Evolutionary conservation across 2,888 invertebrate genomes (phyloP).

Genomic region (Tryphoninae sp.): DNA sequence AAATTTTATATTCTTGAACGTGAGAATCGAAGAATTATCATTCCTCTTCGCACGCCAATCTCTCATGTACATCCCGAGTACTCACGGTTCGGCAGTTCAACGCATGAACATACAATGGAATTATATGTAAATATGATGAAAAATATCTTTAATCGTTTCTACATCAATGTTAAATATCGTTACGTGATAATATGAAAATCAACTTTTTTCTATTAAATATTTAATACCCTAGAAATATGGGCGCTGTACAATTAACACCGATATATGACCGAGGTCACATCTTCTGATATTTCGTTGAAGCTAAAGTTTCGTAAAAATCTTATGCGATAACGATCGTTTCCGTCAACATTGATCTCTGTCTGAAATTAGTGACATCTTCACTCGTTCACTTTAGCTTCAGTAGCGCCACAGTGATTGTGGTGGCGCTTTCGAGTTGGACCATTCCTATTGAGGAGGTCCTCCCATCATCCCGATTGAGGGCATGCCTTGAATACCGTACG

Average conservation of each 20-base stretch:
- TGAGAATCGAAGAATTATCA: slow-evolving; percentile 46
- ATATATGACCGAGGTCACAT: not conserved
- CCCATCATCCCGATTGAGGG: slow-evolving; percentile 79
- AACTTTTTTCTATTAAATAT: slow-evolving; percentile 1
- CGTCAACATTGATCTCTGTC: not conserved
- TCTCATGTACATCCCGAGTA: not conserved
- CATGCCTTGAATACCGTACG: slow-evolving; percentile 79
- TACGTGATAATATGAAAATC: slow-evolving; percentile 6
- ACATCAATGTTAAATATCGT: not conserved
- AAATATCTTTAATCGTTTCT: slow-evolving; percentile 7
- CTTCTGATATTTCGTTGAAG: slow-evolving; percentile 18
- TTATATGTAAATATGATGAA: slow-evolving; percentile 16
- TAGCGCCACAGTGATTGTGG: slow-evolving; percentile 68
- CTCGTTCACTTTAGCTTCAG: slow-evolving; percentile 68
- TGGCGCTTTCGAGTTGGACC: slow-evolving; percentile 71
- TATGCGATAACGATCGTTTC: not conserved
- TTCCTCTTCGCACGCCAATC: not conserved
- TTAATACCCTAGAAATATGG: not conserved
- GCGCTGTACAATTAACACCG: slow-evolving; percentile 28
- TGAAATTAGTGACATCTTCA: not conserved
- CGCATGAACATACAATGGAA: not conserved
- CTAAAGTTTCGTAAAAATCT: slow-evolving; percentile 1
- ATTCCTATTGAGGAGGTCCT: slow-evolving; percentile 79
- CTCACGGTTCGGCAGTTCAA: not conserved
- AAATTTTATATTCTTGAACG: slow-evolving; percentile 77